phyloP scores from a whole-genome alignment of 2,797 vertebrate species.

The Brachyrhaphis roseni region DNA sequence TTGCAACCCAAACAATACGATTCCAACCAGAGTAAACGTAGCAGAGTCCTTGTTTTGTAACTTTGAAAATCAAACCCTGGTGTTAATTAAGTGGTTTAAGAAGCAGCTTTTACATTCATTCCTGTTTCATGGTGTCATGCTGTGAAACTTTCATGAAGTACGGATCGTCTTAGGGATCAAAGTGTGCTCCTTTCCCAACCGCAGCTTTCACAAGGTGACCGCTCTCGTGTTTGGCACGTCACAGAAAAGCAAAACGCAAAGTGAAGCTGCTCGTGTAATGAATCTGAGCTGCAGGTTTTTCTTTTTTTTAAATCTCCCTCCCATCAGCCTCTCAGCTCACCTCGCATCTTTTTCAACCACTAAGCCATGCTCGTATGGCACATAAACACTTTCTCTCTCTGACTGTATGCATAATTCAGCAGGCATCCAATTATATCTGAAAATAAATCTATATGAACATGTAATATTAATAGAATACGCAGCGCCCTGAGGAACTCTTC shows the following conservation, averaged over 20 bases:
- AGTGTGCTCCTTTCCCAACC: constrained; percentile 10
- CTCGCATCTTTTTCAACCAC: constrained; percentile 40
- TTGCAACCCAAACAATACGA: constrained; percentile 15
- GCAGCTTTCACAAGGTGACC: constrained; percentile 42
- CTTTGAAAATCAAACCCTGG: constrained; percentile 5
- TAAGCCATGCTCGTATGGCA: constrained; percentile 32
- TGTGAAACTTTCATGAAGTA: constrained; percentile 15
- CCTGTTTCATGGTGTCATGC: constrained; percentile 13
- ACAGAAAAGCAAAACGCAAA: constrained; percentile 23
- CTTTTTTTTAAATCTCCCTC: not conserved
- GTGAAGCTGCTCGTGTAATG: constrained; percentile 20
- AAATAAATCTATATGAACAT: constrained; percentile 71
- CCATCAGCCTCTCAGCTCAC: constrained; percentile 7
- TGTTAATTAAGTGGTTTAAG: constrained; percentile 23
- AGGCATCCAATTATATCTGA: constrained; percentile 72
- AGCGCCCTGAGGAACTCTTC: constrained; percentile 41
- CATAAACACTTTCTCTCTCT: constrained; percentile 11
- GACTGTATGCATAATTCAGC: constrained; percentile 70
- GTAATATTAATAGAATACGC: constrained; percentile 74
- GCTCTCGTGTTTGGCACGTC: constrained; percentile 22
- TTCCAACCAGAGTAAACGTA: constrained; percentile 21
- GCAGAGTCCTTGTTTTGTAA: constrained; percentile 10
- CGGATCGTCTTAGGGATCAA: not conserved
- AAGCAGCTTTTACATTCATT: constrained; percentile 6
- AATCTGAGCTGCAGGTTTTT: constrained; percentile 13